Percentiles rank a stretch among this genome's conserved stretches.
Conservation (phyloP, 2,888 invertebrate species). For the Caradrina kadenii region DNA sequence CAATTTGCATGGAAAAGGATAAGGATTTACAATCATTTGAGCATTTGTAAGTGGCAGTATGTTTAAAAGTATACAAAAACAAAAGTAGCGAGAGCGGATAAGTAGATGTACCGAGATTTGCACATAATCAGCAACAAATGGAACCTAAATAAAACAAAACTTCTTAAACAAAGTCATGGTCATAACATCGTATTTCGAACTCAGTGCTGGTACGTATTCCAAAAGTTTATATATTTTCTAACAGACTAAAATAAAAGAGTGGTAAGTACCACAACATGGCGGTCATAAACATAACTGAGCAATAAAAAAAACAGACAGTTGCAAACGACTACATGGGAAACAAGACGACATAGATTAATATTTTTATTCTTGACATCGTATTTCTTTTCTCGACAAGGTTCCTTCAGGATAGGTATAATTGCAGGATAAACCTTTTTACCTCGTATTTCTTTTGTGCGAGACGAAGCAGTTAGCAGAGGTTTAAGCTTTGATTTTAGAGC, state of each 20-base stretch:
- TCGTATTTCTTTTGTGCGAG: slow-evolving; percentile 21
- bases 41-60: neutral
- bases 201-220: neutral
- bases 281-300: slow-evolving; percentile 27
- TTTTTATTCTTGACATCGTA: slow-evolving; percentile 7
- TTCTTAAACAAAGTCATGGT: slow-evolving; percentile 29
- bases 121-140: slow-evolving; percentile 27
- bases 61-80: neutral
- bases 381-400: slow-evolving; percentile 1
- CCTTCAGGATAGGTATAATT: neutral
- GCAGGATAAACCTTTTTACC: slow-evolving; percentile 4
- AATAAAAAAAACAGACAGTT: slow-evolving; percentile 7
- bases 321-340: slow-evolving; percentile 7
- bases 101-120: neutral
- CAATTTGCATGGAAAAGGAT: neutral
- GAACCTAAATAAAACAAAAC: slow-evolving; percentile 23
- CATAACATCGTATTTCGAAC: slow-evolving; percentile 27
- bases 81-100: neutral
- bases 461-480: slow-evolving; percentile 8
- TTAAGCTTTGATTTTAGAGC: slow-evolving; percentile 27
- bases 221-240: slow-evolving; percentile 25
- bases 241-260: slow-evolving; percentile 19
- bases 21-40: neutral
- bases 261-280: slow-evolving; percentile 3
- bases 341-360: slow-evolving; percentile 1